Base-by-base conservation (phyloP, 2,797 vertebrate genomes). In the Sus cebifrons region DNA sequence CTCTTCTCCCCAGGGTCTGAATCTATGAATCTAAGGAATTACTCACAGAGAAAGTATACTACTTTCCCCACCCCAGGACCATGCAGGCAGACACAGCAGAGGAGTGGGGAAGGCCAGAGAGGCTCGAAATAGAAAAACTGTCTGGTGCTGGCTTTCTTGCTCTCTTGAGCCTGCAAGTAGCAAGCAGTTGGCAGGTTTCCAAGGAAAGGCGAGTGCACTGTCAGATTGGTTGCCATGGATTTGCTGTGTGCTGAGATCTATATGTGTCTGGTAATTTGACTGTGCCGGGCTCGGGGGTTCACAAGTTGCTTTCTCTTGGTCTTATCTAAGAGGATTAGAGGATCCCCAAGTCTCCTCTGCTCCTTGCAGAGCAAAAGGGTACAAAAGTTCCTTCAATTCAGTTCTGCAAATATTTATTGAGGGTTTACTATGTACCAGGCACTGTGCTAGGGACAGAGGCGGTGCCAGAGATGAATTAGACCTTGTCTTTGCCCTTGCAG, bases 231-330 rank as follows among this genome's bases (percentile, higher is more conserved):
- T 97, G 94, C 91, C 96, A 97, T 97, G 94, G 94, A 95, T 96
- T 91, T 97, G 17, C 83, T 95, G 21, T 96, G 96, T 89, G 32
- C 88, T 94, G 60, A 97, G 64, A 96, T 96, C 82, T 97, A 71
- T 90, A 95, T 96, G 94, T 97, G 68, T 94, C 93, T 95, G 91
- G 56, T 97, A 91, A 97, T 97, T 96, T 96, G 81, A 98, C 60
- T 97, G 73, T 93, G 82, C 74, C 6, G 1, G 64, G 11, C 94
- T 94, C 65, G 79, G 73, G 64, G 67, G 97, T 95, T 96, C 88
- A 90, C 71, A 91, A 86, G 60, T 94, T 97, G 86, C 36, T 95
- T 94, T 96, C 83, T 94, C 21, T n/a, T 36, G 78, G 58, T 96
- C 78, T 94, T 90, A 79, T 94, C 73, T 96, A 88, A 96, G 86